Percentiles rank a stretch among this genome's conserved stretches.
phyloP scores from a whole-genome alignment of 2,888 invertebrate genomes.

The Dryococelus australis region DNA sequence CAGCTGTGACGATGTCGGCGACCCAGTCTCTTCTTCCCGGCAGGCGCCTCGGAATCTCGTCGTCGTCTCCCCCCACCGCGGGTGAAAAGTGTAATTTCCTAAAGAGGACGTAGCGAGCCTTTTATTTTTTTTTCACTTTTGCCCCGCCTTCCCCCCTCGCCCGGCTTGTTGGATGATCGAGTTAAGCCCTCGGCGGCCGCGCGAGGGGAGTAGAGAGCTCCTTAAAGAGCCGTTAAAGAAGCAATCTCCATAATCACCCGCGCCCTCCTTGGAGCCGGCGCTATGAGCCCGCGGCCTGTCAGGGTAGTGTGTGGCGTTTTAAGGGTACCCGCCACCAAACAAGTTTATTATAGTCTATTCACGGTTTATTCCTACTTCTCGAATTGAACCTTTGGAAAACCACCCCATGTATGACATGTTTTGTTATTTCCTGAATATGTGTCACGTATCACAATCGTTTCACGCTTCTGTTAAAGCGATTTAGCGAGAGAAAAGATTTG shows the following conservation, averaged over 20 bases:
- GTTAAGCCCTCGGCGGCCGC: background rate
- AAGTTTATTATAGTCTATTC: no score
- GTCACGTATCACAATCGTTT: no score
- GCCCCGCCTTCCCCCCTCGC: background rate
- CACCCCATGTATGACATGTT: no score
- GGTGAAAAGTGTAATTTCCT: slow-evolving; percentile 1
- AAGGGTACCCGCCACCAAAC: no score
- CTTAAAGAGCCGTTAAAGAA: slow-evolving; percentile 9
- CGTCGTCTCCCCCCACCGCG: background rate
- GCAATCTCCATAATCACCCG: background rate
- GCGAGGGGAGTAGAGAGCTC: background rate
- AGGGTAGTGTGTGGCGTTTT: no score
- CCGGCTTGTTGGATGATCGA: background rate
- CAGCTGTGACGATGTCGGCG: background rate
- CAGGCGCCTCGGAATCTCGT: background rate
- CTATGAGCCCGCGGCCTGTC: no score
- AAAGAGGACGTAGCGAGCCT: background rate
- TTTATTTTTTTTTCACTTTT: background rate
- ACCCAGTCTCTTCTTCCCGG: background rate
- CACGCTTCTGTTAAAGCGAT: no score
- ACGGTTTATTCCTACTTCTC: no score
- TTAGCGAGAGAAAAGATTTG: no score
- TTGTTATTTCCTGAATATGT: no score
- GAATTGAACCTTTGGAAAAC: no score
- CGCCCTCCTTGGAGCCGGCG: background rate